phyloP scores from a whole-genome alignment of 2,113 vertebrate genomes.

The Ibidorhyncha struthersii region DNA sequence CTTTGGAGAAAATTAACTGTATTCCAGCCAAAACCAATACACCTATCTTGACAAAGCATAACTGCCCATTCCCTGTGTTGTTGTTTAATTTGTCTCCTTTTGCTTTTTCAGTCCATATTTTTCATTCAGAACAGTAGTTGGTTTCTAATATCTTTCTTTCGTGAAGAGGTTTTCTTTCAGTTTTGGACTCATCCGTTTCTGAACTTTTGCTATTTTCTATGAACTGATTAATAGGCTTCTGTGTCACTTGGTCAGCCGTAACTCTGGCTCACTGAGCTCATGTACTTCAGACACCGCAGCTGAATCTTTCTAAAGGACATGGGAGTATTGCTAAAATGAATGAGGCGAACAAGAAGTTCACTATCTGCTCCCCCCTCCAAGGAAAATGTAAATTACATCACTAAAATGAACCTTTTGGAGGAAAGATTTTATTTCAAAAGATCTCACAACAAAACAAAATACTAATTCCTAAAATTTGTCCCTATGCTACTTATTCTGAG shows the following conservation, averaged over 20 bases:
- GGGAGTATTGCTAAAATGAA: not conserved
- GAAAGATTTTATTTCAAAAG: not conserved
- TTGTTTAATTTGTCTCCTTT: not conserved
- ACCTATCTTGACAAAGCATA: not conserved
- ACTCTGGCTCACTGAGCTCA: not conserved
- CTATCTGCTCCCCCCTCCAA: not conserved
- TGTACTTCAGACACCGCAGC: not conserved
- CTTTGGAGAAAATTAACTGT: not conserved
- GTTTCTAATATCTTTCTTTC: not conserved
- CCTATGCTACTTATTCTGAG: not conserved
- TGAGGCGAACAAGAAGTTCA: not conserved
- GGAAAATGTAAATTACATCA: not conserved
- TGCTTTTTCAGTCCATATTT: not conserved
- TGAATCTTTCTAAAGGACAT: not conserved
- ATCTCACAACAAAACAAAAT: not conserved
- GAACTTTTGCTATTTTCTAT: not conserved
- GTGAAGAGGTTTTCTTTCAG: not conserved
- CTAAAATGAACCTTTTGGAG: not conserved
- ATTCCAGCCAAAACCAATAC: not conserved
- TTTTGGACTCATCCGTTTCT: not conserved
- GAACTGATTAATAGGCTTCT: not conserved
- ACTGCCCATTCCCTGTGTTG: not conserved
- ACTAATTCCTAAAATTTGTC: not conserved
- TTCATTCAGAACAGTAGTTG: not conserved
- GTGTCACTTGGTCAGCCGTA: not conserved